Evolutionary conservation across 1,140 invertebrate species (phyloP), one percentile per base, ranked within the genome.

Genomic region (Drosophila fuyamai): DNA sequence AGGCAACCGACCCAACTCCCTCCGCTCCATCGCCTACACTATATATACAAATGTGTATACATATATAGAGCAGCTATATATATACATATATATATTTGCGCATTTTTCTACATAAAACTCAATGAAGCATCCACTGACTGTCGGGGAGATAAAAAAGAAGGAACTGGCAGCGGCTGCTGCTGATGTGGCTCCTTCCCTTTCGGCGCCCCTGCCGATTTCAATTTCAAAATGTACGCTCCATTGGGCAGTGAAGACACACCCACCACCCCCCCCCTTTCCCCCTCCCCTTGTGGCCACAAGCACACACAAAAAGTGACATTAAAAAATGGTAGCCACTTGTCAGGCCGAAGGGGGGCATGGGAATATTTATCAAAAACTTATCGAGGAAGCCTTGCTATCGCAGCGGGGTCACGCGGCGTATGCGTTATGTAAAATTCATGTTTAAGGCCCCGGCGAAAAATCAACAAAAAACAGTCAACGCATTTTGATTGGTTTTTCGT

Each of bases 191-290:
- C 14, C 71, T 47, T 40, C 47, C 13, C 61, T 16, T 7, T 40
- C 36, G 57, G 27, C 65, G 50, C 38, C 60, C 66, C 81, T 82
- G 71, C 78, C 81, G 83, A 86, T 86, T 86, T 88, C 82, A 86
- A 86, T 86, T 86, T 86, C 75, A 88, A 82, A 86, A 86, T 86
- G 77, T 88, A 88, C 82, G 82, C 82, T 86, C 84, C 83, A 88
- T 82, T 88, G 82, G 79, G 60, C 82, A 82, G 41, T n/a, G 47
- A 27, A 27, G 56, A n/a, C n/a, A 13, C 13, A n/a, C 32, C n/a
- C 38, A 12, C 38, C 4, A n/a, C 36, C 10, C 36, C 36, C 12
- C 2, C 36, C 10, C 10, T 2, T 6, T 7, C 29, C 13, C 13
- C 13, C 23, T 5, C 46, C 18, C 10, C 12, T 35, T 35, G 48